phyloP scores from a whole-genome alignment of 2,888 invertebrate genomes.

The Phasia obesa region DNA sequence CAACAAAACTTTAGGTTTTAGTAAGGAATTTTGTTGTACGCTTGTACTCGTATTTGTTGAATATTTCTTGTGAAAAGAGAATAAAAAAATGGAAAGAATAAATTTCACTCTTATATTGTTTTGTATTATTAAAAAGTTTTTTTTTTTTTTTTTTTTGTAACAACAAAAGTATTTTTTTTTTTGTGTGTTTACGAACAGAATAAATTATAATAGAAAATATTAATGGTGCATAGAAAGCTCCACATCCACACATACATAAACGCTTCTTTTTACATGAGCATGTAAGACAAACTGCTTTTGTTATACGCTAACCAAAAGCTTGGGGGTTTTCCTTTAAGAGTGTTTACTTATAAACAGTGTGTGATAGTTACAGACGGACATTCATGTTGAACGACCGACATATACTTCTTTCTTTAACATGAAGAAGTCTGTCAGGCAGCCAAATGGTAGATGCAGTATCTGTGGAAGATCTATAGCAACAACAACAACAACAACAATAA shows the following conservation, averaged over 20 bases:
- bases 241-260: too few relatives aligned
- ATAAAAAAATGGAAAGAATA: constrained; percentile 15
- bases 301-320: constrained; percentile 19
- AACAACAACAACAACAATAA: constrained; percentile 34
- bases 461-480: constrained; percentile 33
- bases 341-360: constrained; percentile 47
- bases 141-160: constrained; percentile 48
- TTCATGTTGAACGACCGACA: constrained; percentile 21
- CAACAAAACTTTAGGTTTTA: constrained; percentile 16
- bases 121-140: constrained; percentile 68
- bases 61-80: background rate
- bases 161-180: constrained; percentile 15
- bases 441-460: constrained; percentile 57
- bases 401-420: constrained; percentile 40
- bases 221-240: constrained; percentile 53
- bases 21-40: constrained; percentile 39
- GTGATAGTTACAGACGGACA: constrained; percentile 10
- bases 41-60: constrained; percentile 41
- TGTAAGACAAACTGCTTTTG: constrained; percentile 5
- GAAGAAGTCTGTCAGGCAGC: constrained; percentile 66
- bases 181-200: constrained; percentile 31
- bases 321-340: constrained; percentile 24
- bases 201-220: constrained; percentile 64
- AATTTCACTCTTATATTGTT: constrained; percentile 61
- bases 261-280: too few relatives aligned